Evolutionary conservation across 2,113 vertebrate genomes (phyloP).

Genomic region (Drymodes brunneopygia): DNA sequence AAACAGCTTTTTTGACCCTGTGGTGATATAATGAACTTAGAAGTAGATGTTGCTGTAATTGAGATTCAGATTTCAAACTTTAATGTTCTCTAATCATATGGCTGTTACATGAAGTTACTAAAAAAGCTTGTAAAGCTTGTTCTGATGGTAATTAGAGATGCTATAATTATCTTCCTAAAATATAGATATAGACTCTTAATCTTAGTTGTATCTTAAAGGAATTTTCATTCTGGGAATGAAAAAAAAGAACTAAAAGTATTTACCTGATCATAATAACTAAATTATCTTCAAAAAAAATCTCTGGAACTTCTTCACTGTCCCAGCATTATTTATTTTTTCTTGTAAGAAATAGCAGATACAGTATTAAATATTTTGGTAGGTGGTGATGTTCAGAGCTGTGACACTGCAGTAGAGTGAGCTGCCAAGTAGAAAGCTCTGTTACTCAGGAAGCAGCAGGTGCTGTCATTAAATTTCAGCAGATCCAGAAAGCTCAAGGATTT

Average conservation of each 20-base stretch:
- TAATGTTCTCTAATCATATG: neutral
- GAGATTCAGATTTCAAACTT: neutral
- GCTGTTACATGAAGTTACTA: neutral
- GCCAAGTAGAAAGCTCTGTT: neutral
- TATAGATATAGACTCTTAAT: neutral
- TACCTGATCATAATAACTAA: neutral
- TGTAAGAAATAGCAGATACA: neutral
- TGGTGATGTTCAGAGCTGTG: neutral
- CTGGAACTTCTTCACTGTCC: neutral
- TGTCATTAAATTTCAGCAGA: neutral
- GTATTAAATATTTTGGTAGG: neutral
- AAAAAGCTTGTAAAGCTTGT: conserved; percentile 15
- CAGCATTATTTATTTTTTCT: neutral
- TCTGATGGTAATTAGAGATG: conserved; percentile 1
- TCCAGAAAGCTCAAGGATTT: neutral
- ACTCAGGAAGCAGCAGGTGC: neutral
- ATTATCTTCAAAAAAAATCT: neutral
- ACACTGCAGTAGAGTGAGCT: neutral
- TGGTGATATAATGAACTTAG: neutral
- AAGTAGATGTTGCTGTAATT: neutral
- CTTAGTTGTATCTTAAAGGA: neutral
- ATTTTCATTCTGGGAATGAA: neutral
- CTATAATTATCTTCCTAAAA: conserved; percentile 12
- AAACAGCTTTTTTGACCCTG: neutral
- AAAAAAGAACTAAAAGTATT: neutral